A percentile compares a stretch with the other conserved stretches of the same genome.
Conservation (phyloP, 2,888 invertebrate species). For the Fragum sueziense region DNA sequence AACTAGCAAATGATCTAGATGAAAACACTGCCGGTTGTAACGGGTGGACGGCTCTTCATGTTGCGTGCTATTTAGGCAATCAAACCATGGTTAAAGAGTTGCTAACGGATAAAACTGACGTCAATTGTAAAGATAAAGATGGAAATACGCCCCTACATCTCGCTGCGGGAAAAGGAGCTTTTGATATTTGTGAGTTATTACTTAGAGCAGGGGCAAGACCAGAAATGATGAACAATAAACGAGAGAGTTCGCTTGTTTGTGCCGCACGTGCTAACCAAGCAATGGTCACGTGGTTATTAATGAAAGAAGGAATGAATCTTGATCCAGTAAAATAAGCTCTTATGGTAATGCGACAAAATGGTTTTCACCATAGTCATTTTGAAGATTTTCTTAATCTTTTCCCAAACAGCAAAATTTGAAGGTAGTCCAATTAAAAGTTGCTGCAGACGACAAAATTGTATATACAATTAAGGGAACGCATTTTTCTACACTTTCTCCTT, state of each 20-base stretch:
- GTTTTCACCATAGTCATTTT: too few species aligned
- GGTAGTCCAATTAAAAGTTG: too few species aligned
- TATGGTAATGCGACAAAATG: too few species aligned
- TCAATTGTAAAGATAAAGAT: conserved; percentile 32
- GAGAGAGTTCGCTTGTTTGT: conserved; percentile 56
- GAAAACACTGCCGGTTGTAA: conserved; percentile 37
- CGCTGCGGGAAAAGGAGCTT: conserved; percentile 51
- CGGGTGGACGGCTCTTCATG: conserved; percentile 60
- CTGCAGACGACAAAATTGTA: too few species aligned
- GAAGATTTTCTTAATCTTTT: too few species aligned
- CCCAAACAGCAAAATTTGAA: too few species aligned
- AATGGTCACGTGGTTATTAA: conserved; percentile 47
- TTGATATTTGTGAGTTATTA: conserved; percentile 49
- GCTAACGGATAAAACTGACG: conserved; percentile 53
- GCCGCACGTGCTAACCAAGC: conserved; percentile 56
- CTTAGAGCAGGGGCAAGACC: conserved; percentile 54
- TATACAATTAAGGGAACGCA: too few species aligned
- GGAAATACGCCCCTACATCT: conserved; percentile 58
- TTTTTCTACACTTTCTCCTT: too few species aligned
- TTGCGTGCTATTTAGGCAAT: conserved; percentile 52
- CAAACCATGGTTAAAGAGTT: conserved; percentile 23
- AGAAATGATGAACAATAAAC: conserved; percentile 38
- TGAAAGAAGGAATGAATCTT: conserved; percentile 53
- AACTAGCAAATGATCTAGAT: conserved; percentile 29
- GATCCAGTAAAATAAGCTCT: too few species aligned